A percentile compares a stretch with the other conserved stretches of the same genome.
Conservation (phyloP, 1,140 invertebrate genomes). For the Drosophila sp. region DNA sequence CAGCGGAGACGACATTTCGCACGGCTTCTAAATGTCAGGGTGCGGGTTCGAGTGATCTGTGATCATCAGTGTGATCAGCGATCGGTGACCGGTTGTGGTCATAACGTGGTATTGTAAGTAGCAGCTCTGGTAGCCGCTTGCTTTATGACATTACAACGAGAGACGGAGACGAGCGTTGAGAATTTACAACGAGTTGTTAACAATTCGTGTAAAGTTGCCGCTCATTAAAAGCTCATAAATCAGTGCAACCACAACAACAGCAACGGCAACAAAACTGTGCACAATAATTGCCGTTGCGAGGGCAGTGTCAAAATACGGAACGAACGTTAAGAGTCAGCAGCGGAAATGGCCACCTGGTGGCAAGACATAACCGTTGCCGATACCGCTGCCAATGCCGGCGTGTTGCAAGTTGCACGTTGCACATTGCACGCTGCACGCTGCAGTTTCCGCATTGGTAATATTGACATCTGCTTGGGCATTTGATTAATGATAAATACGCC, state of each 20-base stretch:
- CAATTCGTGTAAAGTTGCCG: conserved; percentile 81
- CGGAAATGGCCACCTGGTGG: conserved; percentile 73
- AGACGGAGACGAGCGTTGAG: conserved; percentile 10
- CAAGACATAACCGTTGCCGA: conserved; percentile 11
- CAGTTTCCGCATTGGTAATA: conserved; percentile 72
- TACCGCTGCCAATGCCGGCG: conserved; percentile 31
- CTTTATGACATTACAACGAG: conserved; percentile 39
- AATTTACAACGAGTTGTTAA: conserved; percentile 63
- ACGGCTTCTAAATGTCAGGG: conserved; percentile 71
- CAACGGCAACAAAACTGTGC: conserved; percentile 24
- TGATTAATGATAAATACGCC: conserved; percentile 78
- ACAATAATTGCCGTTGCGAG: conserved; percentile 66
- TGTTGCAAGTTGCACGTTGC: conserved; percentile 15
- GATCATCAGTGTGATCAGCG: conserved; percentile 14
- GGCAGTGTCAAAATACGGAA: conserved; percentile 72
- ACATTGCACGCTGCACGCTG: conserved; percentile 8
- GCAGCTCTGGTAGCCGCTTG: conserved; percentile 24
- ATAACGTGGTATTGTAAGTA: too few relatives aligned
- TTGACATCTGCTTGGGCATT: conserved; percentile 67
- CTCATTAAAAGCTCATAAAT: conserved; percentile 83
- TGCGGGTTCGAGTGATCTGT: conserved; percentile 46
- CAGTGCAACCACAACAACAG: conserved; percentile 47
- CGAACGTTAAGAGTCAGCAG: conserved; percentile 32
- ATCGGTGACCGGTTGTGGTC: conserved; percentile 40
- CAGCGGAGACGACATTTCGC: conserved; percentile 57